Percentiles rank a stretch among this genome's conserved stretches.
Conservation (phyloP, 2,888 invertebrate genomes). For the Euproctis similis region DNA sequence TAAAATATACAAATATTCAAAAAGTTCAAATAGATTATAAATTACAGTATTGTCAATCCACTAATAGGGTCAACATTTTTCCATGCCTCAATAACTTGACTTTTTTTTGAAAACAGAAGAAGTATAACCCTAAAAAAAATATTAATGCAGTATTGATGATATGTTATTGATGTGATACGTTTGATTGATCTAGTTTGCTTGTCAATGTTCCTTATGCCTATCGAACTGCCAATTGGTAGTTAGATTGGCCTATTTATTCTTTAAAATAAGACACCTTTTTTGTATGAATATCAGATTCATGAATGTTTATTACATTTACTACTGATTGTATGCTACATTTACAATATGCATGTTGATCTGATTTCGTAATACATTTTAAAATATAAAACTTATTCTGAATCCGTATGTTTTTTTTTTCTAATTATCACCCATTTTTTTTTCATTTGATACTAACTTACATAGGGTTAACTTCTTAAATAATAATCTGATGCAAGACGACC, state of each 20-base stretch:
- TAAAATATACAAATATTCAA: too few species aligned
- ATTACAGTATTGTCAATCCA: too few species aligned
- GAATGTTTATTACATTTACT: constrained; percentile 9
- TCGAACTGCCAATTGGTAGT: constrained; percentile 24
- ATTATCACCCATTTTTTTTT: neutral
- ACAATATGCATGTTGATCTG: constrained; percentile 25
- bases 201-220: constrained; percentile 31
- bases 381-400: constrained; percentile 27
- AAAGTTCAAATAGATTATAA: too few species aligned
- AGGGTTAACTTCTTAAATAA: too few species aligned
- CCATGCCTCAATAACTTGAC: too few species aligned
- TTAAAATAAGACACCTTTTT: constrained; percentile 14
- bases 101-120: too few species aligned
- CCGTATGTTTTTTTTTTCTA: constrained; percentile 12
- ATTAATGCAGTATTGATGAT: too few species aligned
- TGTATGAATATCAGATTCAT: constrained; percentile 12
- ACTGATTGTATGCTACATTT: constrained; percentile 12
- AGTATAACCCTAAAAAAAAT: too few species aligned
- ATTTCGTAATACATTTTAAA: constrained; percentile 17
- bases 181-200: constrained; percentile 18
- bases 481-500: too few species aligned
- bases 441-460: too few species aligned
- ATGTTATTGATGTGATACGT: constrained; percentile 24
- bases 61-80: too few species aligned
- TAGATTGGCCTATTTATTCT: constrained; percentile 12